Percentiles rank a stretch among this genome's conserved stretches.
Evolutionary conservation across 2,888 invertebrate genomes (phyloP).

Genomic region (Thereva unica): DNA sequence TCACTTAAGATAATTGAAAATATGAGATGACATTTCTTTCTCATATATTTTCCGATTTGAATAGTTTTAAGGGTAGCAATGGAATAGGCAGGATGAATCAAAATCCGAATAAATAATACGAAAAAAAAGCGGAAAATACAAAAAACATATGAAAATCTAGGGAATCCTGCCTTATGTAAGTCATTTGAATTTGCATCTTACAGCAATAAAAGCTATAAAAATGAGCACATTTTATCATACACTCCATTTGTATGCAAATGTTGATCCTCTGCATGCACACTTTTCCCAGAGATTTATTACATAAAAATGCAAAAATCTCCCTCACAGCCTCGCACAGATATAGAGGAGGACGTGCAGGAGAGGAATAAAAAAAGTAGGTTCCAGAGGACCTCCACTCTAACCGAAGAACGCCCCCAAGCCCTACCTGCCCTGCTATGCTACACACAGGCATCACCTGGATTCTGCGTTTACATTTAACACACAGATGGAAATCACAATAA

Average conservation of each 20-base stretch:
- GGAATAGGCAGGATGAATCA: too few species aligned
- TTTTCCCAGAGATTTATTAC: slow-evolving; percentile 39
- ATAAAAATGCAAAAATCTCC: slow-evolving; percentile 36
- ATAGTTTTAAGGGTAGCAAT: too few species aligned
- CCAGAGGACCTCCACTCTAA: too few species aligned
- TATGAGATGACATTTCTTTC: too few species aligned
- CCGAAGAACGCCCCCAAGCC: neutral
- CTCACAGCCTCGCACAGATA: neutral
- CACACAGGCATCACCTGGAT: neutral
- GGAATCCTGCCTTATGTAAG: too few species aligned
- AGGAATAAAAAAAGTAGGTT: slow-evolving; percentile 1
- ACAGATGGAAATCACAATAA: slow-evolving; percentile 23
- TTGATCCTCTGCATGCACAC: slow-evolving; percentile 39
- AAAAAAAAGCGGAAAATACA: too few species aligned
- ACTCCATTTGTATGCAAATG: slow-evolving; percentile 41
- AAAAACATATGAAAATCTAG: too few species aligned
- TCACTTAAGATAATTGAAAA: too few species aligned
- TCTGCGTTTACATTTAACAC: slow-evolving; percentile 19
- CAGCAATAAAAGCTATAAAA: slow-evolving; percentile 39
- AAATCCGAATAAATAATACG: too few species aligned
- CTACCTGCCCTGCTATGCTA: slow-evolving; percentile 18
- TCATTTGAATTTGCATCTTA: slow-evolving; percentile 38
- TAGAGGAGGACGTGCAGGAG: slow-evolving; percentile 16
- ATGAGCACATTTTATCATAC: slow-evolving; percentile 40
- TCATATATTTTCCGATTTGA: too few species aligned